A percentile compares a stretch with the other conserved stretches of the same genome.
These are phyloP conservation scores for Embiotoca jacksoni DNA, from an alignment of 2,113 vertebrate genomes.

Conservation along the genomic window DNA sequence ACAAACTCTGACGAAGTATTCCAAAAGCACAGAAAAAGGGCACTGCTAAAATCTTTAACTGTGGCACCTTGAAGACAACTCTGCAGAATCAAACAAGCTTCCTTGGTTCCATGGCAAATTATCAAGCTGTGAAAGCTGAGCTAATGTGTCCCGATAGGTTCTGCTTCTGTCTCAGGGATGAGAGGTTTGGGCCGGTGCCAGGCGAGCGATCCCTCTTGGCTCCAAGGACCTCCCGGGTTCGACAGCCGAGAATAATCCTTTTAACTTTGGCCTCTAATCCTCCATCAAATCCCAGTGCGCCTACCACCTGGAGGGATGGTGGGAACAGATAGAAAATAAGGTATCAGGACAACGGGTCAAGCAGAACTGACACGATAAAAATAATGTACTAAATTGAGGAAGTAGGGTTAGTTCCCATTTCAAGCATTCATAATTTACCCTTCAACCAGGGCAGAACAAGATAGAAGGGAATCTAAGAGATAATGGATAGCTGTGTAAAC, in stretches of 20 bases:
- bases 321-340: background rate
- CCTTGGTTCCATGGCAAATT: constrained; percentile 28
- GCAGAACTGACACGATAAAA: background rate
- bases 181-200: background rate
- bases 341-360: background rate
- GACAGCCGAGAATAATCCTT: constrained; percentile 73
- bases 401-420: background rate
- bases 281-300: constrained; percentile 17
- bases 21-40: background rate
- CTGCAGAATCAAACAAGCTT: background rate
- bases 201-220: constrained; percentile 59
- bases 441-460: background rate
- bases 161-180: constrained; percentile 17
- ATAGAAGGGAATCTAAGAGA: background rate
- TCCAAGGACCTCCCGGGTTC: constrained; percentile 56
- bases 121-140: background rate
- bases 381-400: background rate
- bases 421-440: background rate
- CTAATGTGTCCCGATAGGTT: constrained; percentile 29
- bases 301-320: constrained; percentile 34
- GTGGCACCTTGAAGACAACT: constrained; percentile 2
- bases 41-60: constrained; percentile 8
- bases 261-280: constrained; percentile 68
- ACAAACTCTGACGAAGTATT: constrained; percentile 1
- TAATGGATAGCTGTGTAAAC: background rate